Evolutionary conservation across 2,888 invertebrate genomes (phyloP).

Genomic region (Spodoptera exigua): DNA sequence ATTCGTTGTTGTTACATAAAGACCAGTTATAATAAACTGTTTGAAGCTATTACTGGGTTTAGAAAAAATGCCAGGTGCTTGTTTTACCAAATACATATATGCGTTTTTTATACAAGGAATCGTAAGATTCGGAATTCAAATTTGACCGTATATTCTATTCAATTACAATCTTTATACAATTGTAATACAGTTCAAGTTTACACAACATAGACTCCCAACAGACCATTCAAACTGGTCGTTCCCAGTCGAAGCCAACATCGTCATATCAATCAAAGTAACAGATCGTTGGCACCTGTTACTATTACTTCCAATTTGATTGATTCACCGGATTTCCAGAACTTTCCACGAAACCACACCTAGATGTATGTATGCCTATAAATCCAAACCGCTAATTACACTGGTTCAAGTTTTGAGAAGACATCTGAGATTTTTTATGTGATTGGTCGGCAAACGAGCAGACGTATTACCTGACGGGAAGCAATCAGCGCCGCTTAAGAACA

Average conservation of each 20-base stretch:
- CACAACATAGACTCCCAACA: neutral
- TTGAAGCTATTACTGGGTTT: too few relatives aligned
- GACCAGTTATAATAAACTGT: too few relatives aligned
- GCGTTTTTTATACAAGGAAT: too few relatives aligned
- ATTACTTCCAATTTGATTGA: conserved; percentile 36
- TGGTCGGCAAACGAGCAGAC: too few relatives aligned
- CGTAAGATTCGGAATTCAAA: too few relatives aligned
- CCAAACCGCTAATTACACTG: conserved; percentile 24
- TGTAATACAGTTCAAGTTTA: neutral
- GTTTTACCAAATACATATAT: too few relatives aligned
- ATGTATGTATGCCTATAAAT: conserved; percentile 14
- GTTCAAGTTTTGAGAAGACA: conserved; percentile 6
- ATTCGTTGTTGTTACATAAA: neutral
- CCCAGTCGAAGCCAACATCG: conserved; percentile 5
- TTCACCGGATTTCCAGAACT: conserved; percentile 28
- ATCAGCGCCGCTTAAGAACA: too few relatives aligned
- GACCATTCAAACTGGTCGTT: neutral
- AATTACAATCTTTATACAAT: neutral
- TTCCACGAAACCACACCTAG: conserved; percentile 18
- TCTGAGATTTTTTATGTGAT: neutral
- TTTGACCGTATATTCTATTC: neutral
- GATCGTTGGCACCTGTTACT: conserved; percentile 47
- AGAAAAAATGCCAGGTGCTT: too few relatives aligned
- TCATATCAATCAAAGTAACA: conserved; percentile 47
- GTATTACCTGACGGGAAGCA: too few relatives aligned